Evolutionary conservation across 2,888 invertebrate species (phyloP).

Genomic region (Hesperia comma): DNA sequence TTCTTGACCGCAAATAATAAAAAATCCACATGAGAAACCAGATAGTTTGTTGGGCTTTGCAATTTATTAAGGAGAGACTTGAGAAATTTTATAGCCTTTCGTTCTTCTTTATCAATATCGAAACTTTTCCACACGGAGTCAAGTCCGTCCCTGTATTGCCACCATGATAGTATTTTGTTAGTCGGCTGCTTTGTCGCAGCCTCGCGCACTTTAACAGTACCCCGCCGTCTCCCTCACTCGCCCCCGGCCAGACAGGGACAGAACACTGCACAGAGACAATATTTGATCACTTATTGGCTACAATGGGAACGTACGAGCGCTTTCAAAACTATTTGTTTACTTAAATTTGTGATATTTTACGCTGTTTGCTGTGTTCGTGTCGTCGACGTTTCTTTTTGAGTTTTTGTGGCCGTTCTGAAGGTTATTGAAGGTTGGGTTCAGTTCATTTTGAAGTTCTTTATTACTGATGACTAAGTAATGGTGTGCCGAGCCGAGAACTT

Average conservation of each 20-base stretch:
- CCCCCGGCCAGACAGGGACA: conserved; percentile 52
- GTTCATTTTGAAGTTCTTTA: conserved; percentile 2
- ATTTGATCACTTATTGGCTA: conserved; percentile 79
- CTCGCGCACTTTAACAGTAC: conserved; percentile 51
- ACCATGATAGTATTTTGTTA: conserved; percentile 81
- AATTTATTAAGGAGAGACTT: too few relatives aligned
- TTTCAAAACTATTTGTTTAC: conserved; percentile 52
- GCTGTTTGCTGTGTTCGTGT: conserved; percentile 28
- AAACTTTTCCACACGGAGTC: not conserved
- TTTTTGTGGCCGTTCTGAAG: conserved; percentile 26
- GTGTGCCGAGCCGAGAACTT: not conserved
- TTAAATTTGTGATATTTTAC: conserved; percentile 52
- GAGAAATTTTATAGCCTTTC: too few relatives aligned
- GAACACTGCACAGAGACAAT: conserved; percentile 64
- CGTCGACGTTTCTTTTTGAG: conserved; percentile 29
- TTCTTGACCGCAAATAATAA: too few relatives aligned
- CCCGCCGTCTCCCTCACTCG: conserved; percentile 53
- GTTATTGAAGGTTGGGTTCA: not conserved
- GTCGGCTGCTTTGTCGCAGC: conserved; percentile 78
- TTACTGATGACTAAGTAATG: too few relatives aligned
- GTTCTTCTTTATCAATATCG: too few relatives aligned
- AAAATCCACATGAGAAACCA: too few relatives aligned
- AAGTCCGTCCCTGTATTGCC: conserved; percentile 71
- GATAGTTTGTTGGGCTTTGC: too few relatives aligned
- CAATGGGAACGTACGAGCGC: conserved; percentile 56